phyloP scores from a whole-genome alignment of 2,888 invertebrate species.

The Priocnemis perturbator region DNA sequence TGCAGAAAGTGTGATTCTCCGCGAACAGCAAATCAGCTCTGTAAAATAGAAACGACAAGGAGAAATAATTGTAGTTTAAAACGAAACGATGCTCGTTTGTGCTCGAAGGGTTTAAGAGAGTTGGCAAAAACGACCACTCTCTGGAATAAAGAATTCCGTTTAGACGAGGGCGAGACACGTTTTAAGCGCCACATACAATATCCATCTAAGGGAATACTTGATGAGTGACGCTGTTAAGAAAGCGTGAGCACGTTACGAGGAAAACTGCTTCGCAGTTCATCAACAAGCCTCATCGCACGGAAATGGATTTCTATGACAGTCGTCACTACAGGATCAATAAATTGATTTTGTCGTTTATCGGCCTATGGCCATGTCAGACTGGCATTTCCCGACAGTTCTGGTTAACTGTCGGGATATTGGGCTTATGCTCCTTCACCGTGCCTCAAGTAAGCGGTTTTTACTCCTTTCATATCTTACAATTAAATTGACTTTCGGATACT shows the following conservation, averaged over 20 bases:
- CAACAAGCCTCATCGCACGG: neutral
- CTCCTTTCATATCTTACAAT: too few relatives aligned
- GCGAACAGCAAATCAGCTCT: too few relatives aligned
- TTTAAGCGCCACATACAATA: neutral
- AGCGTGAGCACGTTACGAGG: neutral
- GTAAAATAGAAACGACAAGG: too few relatives aligned
- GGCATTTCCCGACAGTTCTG: neutral
- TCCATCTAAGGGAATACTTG: neutral
- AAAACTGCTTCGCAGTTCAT: neutral
- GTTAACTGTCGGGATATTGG: neutral
- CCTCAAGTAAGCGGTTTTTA: neutral
- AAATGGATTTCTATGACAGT: slow-evolving; percentile 5
- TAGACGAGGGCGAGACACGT: neutral
- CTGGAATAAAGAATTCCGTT: too few relatives aligned
- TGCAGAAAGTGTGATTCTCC: too few relatives aligned
- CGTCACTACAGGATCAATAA: slow-evolving; percentile 9
- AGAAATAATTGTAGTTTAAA: neutral
- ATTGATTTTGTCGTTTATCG: neutral
- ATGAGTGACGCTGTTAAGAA: neutral
- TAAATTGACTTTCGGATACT: too few relatives aligned
- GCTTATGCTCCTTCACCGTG: neutral
- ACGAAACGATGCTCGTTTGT: too few relatives aligned
- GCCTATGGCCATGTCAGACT: neutral
- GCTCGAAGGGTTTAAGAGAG: too few relatives aligned
- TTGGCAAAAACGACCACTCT: too few relatives aligned